Evolutionary conservation across 2,113 vertebrate genomes (phyloP).

Genomic region (Callipepla californica): DNA sequence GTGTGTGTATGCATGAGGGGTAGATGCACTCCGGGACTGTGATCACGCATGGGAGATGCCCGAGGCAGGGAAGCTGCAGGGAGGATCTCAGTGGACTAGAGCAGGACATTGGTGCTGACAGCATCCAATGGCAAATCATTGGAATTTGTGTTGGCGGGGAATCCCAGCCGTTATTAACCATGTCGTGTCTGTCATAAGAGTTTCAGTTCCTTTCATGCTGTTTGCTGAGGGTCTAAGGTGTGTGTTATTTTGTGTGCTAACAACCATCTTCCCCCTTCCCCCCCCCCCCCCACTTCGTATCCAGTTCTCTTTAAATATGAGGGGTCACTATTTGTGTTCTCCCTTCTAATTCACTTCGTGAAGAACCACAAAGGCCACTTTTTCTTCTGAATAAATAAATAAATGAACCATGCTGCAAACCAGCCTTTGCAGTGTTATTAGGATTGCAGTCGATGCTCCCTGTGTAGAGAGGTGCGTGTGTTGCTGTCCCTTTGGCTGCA

Average conservation of each 20-base stretch:
- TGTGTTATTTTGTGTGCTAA: not conserved
- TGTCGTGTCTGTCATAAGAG: not conserved
- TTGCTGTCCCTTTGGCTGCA: conserved; percentile 10
- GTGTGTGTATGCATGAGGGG: not conserved
- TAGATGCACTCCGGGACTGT: not conserved
- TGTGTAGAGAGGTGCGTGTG: not conserved
- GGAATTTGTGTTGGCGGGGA: conserved; percentile 49
- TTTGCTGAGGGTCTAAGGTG: not conserved
- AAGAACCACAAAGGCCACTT: not conserved
- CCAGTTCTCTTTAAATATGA: not conserved
- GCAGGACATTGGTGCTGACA: conserved; percentile 39
- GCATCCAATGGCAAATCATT: conserved; percentile 45
- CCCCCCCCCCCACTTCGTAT: accelerated
- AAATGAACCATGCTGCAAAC: conserved; percentile 6
- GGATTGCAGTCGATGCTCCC: not conserved
- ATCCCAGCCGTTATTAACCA: conserved; percentile 24
- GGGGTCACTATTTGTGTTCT: not conserved
- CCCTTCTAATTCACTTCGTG: conserved; percentile 1
- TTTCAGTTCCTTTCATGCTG: not conserved
- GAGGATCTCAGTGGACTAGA: conserved; percentile 29
- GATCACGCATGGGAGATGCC: conserved; percentile 9
- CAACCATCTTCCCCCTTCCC: not conserved
- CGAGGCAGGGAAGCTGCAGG: conserved; percentile 44
- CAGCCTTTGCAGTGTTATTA: not conserved
- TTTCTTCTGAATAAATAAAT: not conserved